Evolutionary conservation across 2,113 vertebrate genomes (phyloP), one percentile per base, ranked within the genome.

Genomic region (Acanthochromis polyacanthus): DNA sequence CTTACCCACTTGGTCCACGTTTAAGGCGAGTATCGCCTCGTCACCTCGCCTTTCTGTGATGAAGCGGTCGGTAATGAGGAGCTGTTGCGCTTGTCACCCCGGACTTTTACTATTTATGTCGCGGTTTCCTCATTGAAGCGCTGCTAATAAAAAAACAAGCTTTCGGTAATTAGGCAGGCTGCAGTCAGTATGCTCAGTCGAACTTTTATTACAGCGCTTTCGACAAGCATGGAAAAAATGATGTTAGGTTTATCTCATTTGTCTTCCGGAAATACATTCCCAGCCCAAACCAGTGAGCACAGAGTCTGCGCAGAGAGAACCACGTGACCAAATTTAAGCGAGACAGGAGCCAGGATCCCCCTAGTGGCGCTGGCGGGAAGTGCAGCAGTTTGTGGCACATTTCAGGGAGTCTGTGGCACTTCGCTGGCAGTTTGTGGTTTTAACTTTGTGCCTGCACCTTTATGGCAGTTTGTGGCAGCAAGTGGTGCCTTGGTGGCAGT

Each of bases 41-140:
- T 36, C 65, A 56, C 25, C 30, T 38, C 28, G 17, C 50, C 59
- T 67, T 14, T 45, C 17, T 55, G 0, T 6, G 32, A 16, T 56
- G 48, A 11, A 63, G 50, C 17, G 19, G 53, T 52, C 67, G 19
- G 11, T 45, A 20, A 19, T 36, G 23, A 70, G 22, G 53, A 78
- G 77, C 73, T 82, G 75, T 79, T 63, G 79, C 85, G 76, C 53
- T 53, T 55, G 66, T 56, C 68, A 67, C 52, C 3, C 38, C 28
- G 77, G 78, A 86, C 82, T 73, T 70, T 16, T 19, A 28, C 38
- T 80, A 80, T 79, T 92, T 89, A 78, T 86, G 91, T 1, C 90
- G 90, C 60, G 80, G 82, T 82, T 91, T 90, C 79, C 59, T 88
- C 90, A 91, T 89, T 48, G 61, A 83, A 15, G 45, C 63, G 16